Evolutionary conservation across 1,140 invertebrate genomes (phyloP), one percentile per base, ranked within the genome.

Genomic region (Archivesica marissinica): DNA sequence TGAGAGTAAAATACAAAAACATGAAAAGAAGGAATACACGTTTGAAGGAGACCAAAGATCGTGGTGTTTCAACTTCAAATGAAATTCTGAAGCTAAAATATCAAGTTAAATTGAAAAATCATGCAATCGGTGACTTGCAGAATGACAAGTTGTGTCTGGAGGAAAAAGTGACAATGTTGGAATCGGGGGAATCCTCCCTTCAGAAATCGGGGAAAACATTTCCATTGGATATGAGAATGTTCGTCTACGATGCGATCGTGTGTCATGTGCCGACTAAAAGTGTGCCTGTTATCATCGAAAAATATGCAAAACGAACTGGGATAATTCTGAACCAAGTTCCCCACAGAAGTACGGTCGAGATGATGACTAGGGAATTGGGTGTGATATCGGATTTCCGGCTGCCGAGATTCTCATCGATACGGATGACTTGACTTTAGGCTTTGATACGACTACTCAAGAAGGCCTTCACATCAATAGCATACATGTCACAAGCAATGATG

Each of bases 381-480:
- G 9, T 25, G 7, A 59, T 59, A 13, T 13, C 56, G 7, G 56
- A 59, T 13, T 25, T 59, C 56, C 13, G 56, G 25, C 56, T 11
- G 56, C 56, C 23, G 56, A 59, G 25, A 28, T 59, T 7, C 9
- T 59, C 6, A 17, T 59, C 25, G 56, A 59, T 17, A 59, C 17
- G 9, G 23, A 59, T n/a, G 25, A 59, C 25, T 13, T 59, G 17
- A 59, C 56, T 11, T 25, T 59, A 17, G 56, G 56, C 7, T 59
- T 59, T 59, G 56, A 59, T 59, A 25, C 56, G 17, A 59, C 56
- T 17, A 59, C 56, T 9, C 56, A 59, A 28, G 56, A 59, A 28
- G 56, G 23, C 7, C 20, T 17, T 17, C 81, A 84, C n/a, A 41
- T 84, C 4, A 85, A 85, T 39, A 78, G 74, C 35, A 85, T 85